Evolutionary conservation across 2,113 vertebrate species (phyloP).

Genomic region (Crotophaga sulcirostris): DNA sequence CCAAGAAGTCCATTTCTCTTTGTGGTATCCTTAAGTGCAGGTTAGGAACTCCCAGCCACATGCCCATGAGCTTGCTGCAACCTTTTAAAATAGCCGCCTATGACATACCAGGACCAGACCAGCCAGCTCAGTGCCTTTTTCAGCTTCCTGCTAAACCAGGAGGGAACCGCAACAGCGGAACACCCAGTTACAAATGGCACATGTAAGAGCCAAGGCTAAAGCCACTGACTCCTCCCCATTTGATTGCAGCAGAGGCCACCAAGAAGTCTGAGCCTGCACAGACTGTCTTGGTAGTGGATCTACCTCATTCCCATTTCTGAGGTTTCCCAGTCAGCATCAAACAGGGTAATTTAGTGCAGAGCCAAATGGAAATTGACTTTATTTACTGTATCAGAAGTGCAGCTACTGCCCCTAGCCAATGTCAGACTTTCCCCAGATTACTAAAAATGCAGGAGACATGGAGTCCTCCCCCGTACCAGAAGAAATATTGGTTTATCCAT

Average conservation of each 20-base stretch:
- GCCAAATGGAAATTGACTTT: conserved; percentile 33
- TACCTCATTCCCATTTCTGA: background rate
- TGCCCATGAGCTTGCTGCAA: background rate
- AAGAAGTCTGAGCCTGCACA: background rate
- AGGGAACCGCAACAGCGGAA: background rate
- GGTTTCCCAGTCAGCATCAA: conserved; percentile 26
- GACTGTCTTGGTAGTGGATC: background rate
- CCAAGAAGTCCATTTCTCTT: background rate
- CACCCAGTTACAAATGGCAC: conserved; percentile 32
- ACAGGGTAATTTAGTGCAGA: background rate
- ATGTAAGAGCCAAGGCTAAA: background rate
- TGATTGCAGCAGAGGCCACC: conserved; percentile 21
- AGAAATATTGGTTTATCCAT: conserved; percentile 19
- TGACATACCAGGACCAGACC: background rate
- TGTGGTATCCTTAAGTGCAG: background rate
- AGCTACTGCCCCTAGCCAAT: conserved; percentile 6
- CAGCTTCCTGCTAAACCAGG: background rate
- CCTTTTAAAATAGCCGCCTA: background rate
- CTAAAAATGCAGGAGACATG: background rate
- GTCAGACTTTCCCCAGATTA: background rate
- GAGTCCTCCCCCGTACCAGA: background rate
- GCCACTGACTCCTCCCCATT: background rate
- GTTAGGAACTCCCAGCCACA: background rate
- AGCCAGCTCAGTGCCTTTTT: background rate
- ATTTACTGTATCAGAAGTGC: background rate